Conservation (phyloP, 2,888 invertebrate genomes). For the Pollenia griseotomentosa region DNA sequence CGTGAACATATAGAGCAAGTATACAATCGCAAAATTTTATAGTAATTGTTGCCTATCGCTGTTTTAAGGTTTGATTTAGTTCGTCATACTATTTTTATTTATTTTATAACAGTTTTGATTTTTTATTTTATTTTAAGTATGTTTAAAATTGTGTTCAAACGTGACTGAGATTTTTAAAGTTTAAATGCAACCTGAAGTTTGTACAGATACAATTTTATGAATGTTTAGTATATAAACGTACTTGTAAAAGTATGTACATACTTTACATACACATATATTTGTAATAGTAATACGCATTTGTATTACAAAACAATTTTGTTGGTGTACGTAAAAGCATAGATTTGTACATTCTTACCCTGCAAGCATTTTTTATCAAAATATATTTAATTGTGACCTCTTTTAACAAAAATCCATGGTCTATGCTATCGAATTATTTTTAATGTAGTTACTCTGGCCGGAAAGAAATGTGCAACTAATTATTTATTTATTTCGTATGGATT, state of each 20-base stretch:
- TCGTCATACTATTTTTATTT: slow-evolving; percentile 45
- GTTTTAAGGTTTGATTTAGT: slow-evolving; percentile 19
- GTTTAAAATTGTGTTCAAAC: slow-evolving; percentile 51
- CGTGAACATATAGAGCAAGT: no score
- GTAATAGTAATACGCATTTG: neutral
- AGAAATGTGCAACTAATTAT: no score
- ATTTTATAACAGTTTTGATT: slow-evolving; percentile 2
- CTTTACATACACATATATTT: neutral
- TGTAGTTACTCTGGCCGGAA: no score
- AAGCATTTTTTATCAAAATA: no score
- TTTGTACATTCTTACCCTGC: no score
- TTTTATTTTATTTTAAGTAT: neutral
- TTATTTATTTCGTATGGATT: no score
- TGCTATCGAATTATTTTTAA: no score
- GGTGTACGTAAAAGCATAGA: neutral
- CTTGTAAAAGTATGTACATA: slow-evolving; percentile 1
- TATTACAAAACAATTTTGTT: neutral
- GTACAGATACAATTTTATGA: slow-evolving; percentile 28
- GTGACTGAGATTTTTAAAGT: slow-evolving; percentile 60
- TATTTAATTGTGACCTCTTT: no score
- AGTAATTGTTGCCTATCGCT: no score
- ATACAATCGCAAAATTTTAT: no score
- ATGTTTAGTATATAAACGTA: slow-evolving; percentile 31
- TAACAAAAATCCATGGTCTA: no score
- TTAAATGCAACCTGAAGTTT: neutral